These are phyloP conservation scores for Limnephilus auricula DNA, from an alignment of 2,888 invertebrate species.

Conservation along the genomic window DNA sequence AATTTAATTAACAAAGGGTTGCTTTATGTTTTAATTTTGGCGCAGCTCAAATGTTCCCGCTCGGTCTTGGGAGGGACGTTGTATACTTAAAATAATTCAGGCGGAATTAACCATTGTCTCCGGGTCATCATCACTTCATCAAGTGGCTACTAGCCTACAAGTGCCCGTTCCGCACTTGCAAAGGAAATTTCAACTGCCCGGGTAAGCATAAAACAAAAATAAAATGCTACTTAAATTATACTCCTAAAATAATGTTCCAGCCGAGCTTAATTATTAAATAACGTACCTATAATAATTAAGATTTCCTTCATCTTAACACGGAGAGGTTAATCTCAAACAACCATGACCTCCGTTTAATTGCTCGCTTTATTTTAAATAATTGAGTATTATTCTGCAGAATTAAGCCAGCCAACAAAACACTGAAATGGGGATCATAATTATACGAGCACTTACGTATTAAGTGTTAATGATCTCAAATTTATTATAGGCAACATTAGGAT, in stretches of 20 bases:
- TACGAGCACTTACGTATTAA: background rate
- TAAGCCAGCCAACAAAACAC: background rate
- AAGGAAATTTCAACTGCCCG: background rate
- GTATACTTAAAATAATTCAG: constrained; percentile 2
- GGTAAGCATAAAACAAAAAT: background rate
- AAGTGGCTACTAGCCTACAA: background rate
- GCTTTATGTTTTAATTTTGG: background rate
- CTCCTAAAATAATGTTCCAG: background rate
- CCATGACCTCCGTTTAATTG: constrained; percentile 15
- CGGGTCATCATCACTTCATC: background rate
- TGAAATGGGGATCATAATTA: background rate
- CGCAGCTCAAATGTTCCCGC: background rate
- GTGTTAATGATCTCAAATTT: background rate
- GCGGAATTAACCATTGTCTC: background rate
- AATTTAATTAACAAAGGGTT: background rate
- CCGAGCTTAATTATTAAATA: background rate
- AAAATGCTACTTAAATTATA: background rate
- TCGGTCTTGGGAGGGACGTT: background rate
- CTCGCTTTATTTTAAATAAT: constrained; percentile 14
- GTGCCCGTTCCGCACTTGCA: background rate
- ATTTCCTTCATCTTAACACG: constrained; percentile 5
- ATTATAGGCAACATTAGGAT: background rate
- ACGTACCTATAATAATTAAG: background rate
- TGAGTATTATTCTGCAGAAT: background rate
- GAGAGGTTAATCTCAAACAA: constrained; percentile 6